Percentiles rank a stretch among this genome's conserved stretches.
Evolutionary conservation across 2,888 invertebrate genomes (phyloP).

Genomic region (Dryobota labecula): DNA sequence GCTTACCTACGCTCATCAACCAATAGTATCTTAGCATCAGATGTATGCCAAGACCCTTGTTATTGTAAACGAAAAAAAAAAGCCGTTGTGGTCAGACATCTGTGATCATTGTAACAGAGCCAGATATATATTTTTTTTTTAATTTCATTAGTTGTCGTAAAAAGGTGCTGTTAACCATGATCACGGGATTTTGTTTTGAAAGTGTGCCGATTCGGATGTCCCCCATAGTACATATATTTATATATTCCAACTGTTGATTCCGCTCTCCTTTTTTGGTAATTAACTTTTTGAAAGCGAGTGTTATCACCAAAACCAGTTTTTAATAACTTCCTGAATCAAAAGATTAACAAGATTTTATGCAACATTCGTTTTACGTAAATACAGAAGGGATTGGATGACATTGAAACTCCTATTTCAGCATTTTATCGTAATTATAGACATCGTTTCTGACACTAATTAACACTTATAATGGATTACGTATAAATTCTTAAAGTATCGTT

Average conservation of each 20-base stretch:
- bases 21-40: too few species aligned
- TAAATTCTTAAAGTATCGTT: background rate
- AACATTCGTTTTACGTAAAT: conserved; percentile 16
- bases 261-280: background rate
- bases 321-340: conserved; percentile 32
- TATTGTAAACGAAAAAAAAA: too few species aligned
- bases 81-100: too few species aligned
- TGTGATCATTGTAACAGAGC: too few species aligned
- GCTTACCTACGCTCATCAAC: too few species aligned
- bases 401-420: conserved; percentile 26
- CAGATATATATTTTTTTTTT: too few species aligned
- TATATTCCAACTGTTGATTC: background rate
- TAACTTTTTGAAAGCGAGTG: conserved; percentile 15
- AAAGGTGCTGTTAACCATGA: too few species aligned
- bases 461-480: background rate
- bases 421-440: background rate
- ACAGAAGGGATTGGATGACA: conserved; percentile 48
- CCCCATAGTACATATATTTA: too few species aligned
- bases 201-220: too few species aligned
- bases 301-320: conserved; percentile 19
- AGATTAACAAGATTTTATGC: conserved; percentile 18
- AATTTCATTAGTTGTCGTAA: too few species aligned
- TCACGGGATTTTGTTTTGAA: too few species aligned
- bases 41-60: too few species aligned
- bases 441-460: conserved; percentile 1